These are phyloP conservation scores for Lepidocyrtinus sp. DNA, from an alignment of 2,888 invertebrate species.

Conservation along the genomic window DNA sequence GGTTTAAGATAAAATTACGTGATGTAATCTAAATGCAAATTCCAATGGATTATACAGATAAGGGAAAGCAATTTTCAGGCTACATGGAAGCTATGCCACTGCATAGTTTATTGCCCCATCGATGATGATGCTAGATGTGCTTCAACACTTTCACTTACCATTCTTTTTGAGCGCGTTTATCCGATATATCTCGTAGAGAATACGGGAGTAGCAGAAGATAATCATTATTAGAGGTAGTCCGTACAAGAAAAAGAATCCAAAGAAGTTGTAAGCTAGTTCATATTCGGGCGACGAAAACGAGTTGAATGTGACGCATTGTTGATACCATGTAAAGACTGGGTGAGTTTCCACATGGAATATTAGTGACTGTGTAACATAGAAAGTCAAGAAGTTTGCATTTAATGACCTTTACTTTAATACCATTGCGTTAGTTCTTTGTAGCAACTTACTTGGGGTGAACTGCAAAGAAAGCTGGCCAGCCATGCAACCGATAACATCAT, in stretches of 20 bases:
- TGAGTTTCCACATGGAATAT: slow-evolving; percentile 90
- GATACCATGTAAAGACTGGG: slow-evolving; percentile 86
- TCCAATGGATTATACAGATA: no score
- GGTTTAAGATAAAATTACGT: no score
- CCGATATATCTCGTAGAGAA: slow-evolving; percentile 86
- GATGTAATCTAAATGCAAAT: no score
- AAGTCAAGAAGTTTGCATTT: background rate
- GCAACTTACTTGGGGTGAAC: slow-evolving; percentile 86
- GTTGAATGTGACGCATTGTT: slow-evolving; percentile 92
- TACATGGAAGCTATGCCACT: no score
- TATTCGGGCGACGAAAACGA: slow-evolving; percentile 81
- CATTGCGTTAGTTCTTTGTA: no score
- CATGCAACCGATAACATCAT: slow-evolving; percentile 85
- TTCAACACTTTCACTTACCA: slow-evolving; percentile 62
- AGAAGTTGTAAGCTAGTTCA: slow-evolving; percentile 85
- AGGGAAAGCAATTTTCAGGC: no score
- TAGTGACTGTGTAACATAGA: slow-evolving; percentile 76
- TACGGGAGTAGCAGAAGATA: slow-evolving; percentile 90
- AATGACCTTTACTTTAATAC: background rate
- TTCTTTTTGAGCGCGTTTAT: slow-evolving; percentile 60
- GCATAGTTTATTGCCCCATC: no score
- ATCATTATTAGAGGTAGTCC: slow-evolving; percentile 87
- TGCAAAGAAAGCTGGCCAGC: slow-evolving; percentile 84
- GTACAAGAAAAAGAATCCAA: slow-evolving; percentile 91
- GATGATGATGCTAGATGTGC: no score